Percentiles rank a stretch among this genome's conserved stretches.
phyloP scores from a whole-genome alignment of 2,113 vertebrate species.

The Miniopterus natalensis region DNA sequence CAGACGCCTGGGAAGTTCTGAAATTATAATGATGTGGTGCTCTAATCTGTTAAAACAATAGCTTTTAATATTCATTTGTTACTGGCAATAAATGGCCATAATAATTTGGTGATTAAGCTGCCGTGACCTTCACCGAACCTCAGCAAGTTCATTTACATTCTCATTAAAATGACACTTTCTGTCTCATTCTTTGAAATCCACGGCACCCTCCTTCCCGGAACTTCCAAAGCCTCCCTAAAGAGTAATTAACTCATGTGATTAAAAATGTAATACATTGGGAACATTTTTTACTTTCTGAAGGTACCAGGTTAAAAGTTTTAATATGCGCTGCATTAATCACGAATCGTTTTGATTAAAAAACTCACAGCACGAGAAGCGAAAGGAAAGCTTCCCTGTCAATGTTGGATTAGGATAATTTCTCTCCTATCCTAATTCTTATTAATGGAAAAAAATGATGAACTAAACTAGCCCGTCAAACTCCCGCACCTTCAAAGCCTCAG shows the following conservation, averaged over 20 bases:
- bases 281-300: slow-evolving; percentile 67
- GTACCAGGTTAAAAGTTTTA: slow-evolving; percentile 72
- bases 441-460: slow-evolving; percentile 38
- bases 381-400: neutral
- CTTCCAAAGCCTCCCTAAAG: slow-evolving; percentile 73
- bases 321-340: slow-evolving; percentile 49
- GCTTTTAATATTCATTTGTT: slow-evolving; percentile 86
- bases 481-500: neutral
- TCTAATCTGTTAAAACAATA: slow-evolving; percentile 87
- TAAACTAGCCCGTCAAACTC: neutral
- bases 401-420: neutral
- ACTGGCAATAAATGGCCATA: slow-evolving; percentile 83
- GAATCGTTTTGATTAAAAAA: slow-evolving; percentile 64
- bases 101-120: slow-evolving; percentile 83
- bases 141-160: slow-evolving; percentile 82
- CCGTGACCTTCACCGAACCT: slow-evolving; percentile 84
- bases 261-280: slow-evolving; percentile 71
- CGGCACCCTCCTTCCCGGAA: slow-evolving; percentile 65
- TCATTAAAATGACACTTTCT: slow-evolving; percentile 83
- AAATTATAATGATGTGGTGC: slow-evolving; percentile 76
- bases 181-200: slow-evolving; percentile 78
- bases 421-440: slow-evolving; percentile 54
- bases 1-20: slow-evolving; percentile 73
- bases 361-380: neutral
- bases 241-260: slow-evolving; percentile 81